These are phyloP conservation scores for Catharus minimus DNA, from an alignment of 2,113 vertebrate species.

Conservation along the genomic window DNA sequence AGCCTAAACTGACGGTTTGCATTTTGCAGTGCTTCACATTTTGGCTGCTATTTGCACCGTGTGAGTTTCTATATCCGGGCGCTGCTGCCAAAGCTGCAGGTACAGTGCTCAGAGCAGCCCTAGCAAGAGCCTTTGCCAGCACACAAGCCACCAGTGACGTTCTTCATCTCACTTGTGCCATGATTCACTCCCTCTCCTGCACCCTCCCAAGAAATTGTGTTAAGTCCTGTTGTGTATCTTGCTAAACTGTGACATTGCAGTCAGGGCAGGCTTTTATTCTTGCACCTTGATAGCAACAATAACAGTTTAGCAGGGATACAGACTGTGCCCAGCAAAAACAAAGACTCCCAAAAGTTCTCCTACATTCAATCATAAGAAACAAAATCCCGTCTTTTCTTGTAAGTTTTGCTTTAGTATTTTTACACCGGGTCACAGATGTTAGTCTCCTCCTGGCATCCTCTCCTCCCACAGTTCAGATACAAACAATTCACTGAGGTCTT, in stretches of 20 bases:
- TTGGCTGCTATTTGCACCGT: background rate
- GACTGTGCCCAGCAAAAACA: background rate
- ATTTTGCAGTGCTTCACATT: background rate
- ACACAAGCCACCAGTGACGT: background rate
- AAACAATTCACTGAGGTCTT: background rate
- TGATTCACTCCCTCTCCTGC: background rate
- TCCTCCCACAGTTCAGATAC: background rate
- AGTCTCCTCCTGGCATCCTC: background rate
- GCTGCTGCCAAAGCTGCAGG: rapidly evolving
- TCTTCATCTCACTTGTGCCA: background rate
- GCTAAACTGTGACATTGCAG: background rate
- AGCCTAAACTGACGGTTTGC: background rate
- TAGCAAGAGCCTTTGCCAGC: background rate
- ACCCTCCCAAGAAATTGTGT: background rate
- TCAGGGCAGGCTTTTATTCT: background rate
- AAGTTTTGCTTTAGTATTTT: background rate
- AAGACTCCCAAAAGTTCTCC: background rate
- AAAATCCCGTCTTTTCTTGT: background rate
- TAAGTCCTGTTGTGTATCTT: background rate
- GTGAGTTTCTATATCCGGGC: background rate
- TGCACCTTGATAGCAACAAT: background rate
- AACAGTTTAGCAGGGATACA: background rate
- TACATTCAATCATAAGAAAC: background rate
- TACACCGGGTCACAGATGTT: background rate
- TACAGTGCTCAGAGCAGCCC: background rate